Evolutionary conservation across 2,888 invertebrate genomes (phyloP).

Genomic region (Drosophila austrosaltans): DNA sequence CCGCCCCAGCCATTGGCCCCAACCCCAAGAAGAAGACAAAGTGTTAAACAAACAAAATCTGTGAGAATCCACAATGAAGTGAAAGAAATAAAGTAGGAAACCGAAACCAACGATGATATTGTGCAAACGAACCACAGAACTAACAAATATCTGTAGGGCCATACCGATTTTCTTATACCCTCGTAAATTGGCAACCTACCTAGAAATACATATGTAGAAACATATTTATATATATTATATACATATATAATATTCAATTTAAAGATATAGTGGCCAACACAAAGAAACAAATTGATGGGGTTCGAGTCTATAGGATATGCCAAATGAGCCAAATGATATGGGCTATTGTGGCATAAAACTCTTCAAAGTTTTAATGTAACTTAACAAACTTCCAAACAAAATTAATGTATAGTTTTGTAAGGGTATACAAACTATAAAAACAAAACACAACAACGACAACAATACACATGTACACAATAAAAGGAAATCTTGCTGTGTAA

Average conservation of each 20-base stretch:
- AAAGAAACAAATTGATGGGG: too few relatives aligned
- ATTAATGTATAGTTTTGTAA: background rate
- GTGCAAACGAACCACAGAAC: constrained; percentile 26
- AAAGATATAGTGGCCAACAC: too few relatives aligned
- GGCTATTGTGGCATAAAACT: too few relatives aligned
- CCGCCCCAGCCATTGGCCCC: constrained; percentile 12
- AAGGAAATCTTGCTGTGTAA: constrained; percentile 53
- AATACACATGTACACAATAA: constrained; percentile 14
- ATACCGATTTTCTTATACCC: background rate
- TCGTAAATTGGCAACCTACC: background rate
- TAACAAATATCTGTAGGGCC: background rate
- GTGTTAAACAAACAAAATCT: constrained; percentile 39
- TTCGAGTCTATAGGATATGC: too few relatives aligned
- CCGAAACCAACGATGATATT: constrained; percentile 20
- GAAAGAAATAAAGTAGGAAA: constrained; percentile 1
- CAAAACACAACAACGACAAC: constrained; percentile 19
- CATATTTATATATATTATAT: too few relatives aligned
- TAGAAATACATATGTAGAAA: too few relatives aligned
- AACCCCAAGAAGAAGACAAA: constrained; percentile 19
- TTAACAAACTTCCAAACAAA: background rate
- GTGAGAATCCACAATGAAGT: constrained; percentile 22
- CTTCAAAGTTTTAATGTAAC: background rate
- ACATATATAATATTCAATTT: too few relatives aligned
- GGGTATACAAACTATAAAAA: constrained; percentile 22
- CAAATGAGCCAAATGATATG: too few relatives aligned